These are phyloP conservation scores for Psittacara wagleri DNA, from an alignment of 2,113 vertebrate genomes.

Conservation along the genomic window DNA sequence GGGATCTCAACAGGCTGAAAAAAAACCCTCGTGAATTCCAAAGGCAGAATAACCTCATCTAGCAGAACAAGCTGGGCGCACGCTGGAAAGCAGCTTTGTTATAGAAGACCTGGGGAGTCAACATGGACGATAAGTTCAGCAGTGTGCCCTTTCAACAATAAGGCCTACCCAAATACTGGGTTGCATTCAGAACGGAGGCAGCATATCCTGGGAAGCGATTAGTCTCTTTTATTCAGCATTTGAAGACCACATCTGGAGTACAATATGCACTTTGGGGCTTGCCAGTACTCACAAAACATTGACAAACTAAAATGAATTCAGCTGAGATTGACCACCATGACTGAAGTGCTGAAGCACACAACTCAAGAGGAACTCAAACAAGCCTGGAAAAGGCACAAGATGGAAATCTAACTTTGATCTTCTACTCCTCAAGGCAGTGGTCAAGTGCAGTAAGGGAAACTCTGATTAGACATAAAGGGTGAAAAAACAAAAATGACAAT, in stretches of 20 bases:
- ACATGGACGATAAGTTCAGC: not conserved
- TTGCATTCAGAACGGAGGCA: not conserved
- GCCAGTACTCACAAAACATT: not conserved
- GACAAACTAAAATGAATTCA: not conserved
- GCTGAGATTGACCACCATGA: not conserved
- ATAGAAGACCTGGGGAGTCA: not conserved
- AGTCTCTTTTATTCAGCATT: not conserved
- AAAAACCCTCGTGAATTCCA: not conserved
- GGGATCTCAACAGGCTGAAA: not conserved
- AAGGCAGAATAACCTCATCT: not conserved
- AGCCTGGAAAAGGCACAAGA: not conserved
- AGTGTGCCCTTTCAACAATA: not conserved
- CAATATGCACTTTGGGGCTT: not conserved
- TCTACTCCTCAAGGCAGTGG: not conserved
- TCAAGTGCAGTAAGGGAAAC: not conserved
- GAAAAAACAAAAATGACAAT: not conserved
- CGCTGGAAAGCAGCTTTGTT: not conserved
- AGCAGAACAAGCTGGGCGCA: not conserved
- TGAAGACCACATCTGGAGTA: not conserved
- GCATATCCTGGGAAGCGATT: not conserved
- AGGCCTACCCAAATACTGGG: not conserved
- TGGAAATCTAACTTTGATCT: not conserved
- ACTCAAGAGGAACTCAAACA: not conserved
- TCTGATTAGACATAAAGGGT: fast-evolving
- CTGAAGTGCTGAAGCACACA: not conserved